Base-by-base conservation (phyloP, 1,140 invertebrate species). In the Drosophila subpulchrella region DNA sequence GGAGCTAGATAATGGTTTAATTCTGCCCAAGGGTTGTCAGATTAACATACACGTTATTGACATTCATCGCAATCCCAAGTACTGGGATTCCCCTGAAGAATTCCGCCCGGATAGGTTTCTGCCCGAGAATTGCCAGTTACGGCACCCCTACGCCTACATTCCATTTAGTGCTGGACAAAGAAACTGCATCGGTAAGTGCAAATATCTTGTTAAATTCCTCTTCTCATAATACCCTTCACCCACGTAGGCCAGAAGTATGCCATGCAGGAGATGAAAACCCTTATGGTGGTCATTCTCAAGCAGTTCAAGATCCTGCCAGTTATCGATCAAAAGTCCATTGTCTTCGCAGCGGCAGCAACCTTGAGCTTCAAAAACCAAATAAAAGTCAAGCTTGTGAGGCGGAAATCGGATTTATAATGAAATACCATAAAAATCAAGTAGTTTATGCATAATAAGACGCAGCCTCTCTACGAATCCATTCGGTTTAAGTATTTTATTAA, bases 91-190 rank as follows among this genome's bases (percentile, higher is more conserved):
- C 70, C 97, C 97, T 0, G 91, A 96, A 1, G 93, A 92, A 27
- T 98, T 97, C 81, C 93, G 95, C 82, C 97, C 97, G 0, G 96
- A 97, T 20, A 93, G 96, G 85, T 97, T 97, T 92, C 80, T 59
- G 81, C 56, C 93, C 94, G 91, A 97, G 96, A 93, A 90, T 94
- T 38, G 79, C 36, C 13, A 79, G 78, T 72, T 92, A 76, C 50
- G 93, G 63, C 80, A 88, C 38, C 92, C 82, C 0, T 94, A 91
- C 73, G 78, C 93, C 11, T 95, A 93, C 82, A 91, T 95, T 38
- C 95, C 95, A 59, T 96, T 96, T 80, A 91, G 88, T 56, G 90
- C 80, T 27, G 90, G 90, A n/a, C 84, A 76, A 20, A 65, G 91
- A 1, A 92, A 92, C 68, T 92, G 91, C 58, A 79, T 92, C 24